Base-by-base conservation (phyloP, 2,888 invertebrate species). In the Dioctria linearis region DNA sequence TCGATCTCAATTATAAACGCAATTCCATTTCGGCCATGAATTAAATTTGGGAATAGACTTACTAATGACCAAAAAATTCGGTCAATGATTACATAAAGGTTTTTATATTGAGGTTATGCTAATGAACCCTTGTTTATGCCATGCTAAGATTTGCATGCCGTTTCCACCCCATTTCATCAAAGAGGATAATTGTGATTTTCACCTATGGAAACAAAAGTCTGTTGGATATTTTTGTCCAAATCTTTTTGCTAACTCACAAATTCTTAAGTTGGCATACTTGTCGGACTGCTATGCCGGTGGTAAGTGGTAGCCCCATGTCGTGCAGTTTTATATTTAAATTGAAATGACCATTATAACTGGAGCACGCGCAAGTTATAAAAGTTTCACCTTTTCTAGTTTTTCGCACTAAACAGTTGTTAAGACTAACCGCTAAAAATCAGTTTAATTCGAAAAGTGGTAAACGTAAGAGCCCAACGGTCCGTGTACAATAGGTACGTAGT, bases 381-480 rank as follows among this genome's bases (percentile, higher is more conserved):
- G 59, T 9, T 13, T 25, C 25, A 59, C 59, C 59, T 5, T 13
- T 25, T 25, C 13, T n/a, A 59, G 37, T 51, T 49, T 63, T 37
- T 67, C n/a, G 3, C 8, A 49, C 78, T 49, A n/a, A 63, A 78
- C 63, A 78, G 25, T 51, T 3, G 49, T 63, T 65, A 63, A 78
- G 65, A 65, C 61, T 6, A 40, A 49, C 61, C 13, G 46, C 57
- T 67, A 59, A 43, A 61, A 80, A 46, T 80, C 67, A 80, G 80
- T 80, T 76, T 80, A 67, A 65, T 49, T 63, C 67, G 76, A 67
- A 80, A 69, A 61, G 80, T 80, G 80, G 69, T 80, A 66, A 67
- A 80, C 76, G 67, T 76, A 66, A 69, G 80, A 69, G 13, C 59
- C 59, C 5, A 13, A 67, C 54, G 40, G 43, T 75, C 4, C 59